These are phyloP conservation scores for Tigriopus californicus DNA, from an alignment of 2,888 invertebrate genomes.

Conservation along the genomic window DNA sequence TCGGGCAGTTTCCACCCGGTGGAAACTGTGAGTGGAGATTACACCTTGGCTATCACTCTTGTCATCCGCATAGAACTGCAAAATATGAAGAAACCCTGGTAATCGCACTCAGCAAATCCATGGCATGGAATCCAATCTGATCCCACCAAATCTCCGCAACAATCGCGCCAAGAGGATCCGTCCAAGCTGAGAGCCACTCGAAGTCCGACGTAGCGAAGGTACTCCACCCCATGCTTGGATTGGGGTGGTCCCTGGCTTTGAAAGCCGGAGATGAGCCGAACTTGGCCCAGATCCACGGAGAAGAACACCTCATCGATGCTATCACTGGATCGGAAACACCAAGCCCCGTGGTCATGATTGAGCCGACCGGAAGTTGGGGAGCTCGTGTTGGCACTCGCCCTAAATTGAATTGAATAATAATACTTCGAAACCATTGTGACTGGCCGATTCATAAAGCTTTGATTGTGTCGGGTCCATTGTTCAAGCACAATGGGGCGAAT, in stretches of 20 bases:
- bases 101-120: too few relatives aligned
- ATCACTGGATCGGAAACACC: constrained; percentile 8
- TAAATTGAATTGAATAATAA: not conserved
- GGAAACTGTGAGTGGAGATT: not conserved
- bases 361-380: constrained; percentile 1
- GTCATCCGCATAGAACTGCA: constrained; percentile 8
- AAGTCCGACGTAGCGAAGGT: constrained; percentile 1
- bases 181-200: not conserved
- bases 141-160: not conserved
- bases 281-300: not conserved
- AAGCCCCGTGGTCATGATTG: not conserved
- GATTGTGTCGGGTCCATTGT: too few relatives aligned
- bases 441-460: too few relatives aligned
- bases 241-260: constrained; percentile 14
- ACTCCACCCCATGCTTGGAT: not conserved
- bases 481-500: too few relatives aligned
- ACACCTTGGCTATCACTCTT: not conserved
- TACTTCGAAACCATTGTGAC: too few relatives aligned
- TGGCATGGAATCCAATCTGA: too few relatives aligned
- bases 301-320: not conserved
- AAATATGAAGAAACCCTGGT: not conserved
- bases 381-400: not conserved
- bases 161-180: not conserved
- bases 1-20: not conserved
- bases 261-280: constrained; percentile 11